These are phyloP conservation scores for Malurus splendens DNA, from an alignment of 2,797 vertebrate genomes.

Conservation along the genomic window DNA sequence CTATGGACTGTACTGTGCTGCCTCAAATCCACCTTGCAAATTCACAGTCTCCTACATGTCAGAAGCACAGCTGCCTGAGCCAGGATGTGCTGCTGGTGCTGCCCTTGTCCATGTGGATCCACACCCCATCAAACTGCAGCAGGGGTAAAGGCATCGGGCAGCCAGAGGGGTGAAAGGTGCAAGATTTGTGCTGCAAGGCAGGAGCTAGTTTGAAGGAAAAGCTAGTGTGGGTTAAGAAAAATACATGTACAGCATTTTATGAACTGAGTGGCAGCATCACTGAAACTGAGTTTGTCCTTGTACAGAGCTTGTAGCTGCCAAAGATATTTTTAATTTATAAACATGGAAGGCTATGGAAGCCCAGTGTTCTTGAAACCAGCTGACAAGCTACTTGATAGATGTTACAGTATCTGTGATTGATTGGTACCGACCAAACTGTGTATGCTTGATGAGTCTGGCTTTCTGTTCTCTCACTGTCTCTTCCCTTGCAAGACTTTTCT, in stretches of 20 bases:
- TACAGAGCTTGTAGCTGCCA: neutral
- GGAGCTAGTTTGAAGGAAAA: neutral
- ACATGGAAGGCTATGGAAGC: neutral
- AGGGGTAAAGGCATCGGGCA: neutral
- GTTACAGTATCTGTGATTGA: neutral
- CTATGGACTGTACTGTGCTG: neutral
- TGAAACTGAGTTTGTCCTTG: neutral
- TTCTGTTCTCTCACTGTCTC: neutral
- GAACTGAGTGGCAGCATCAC: neutral
- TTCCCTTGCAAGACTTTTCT: neutral
- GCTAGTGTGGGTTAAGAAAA: neutral
- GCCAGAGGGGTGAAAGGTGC: neutral
- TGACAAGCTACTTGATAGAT: neutral
- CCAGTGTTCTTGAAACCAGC: accelerated
- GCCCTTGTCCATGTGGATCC: accelerated
- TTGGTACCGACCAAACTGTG: neutral
- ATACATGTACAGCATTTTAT: neutral
- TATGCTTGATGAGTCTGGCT: neutral
- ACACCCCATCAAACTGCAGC: accelerated
- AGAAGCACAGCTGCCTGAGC: neutral
- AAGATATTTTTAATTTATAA: neutral
- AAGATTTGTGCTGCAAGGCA: neutral
- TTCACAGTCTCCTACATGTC: accelerated
- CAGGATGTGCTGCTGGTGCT: neutral
- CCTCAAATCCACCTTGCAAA: neutral